Base-by-base conservation (phyloP, 2,113 vertebrate species). In the Ammodytes marinus region DNA sequence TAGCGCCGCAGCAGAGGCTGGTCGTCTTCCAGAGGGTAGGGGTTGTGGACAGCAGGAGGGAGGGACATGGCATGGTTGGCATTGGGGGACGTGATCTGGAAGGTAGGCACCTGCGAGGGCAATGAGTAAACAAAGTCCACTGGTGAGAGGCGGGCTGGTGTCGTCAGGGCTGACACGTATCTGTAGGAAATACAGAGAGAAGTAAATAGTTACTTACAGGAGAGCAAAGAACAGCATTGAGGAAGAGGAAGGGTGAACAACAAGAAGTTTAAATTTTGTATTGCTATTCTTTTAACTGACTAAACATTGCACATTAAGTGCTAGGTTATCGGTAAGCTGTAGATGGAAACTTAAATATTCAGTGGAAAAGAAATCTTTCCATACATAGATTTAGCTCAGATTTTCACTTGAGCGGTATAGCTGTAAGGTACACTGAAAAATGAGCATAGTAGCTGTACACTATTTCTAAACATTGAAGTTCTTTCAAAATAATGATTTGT, bases 121-220 rank as follows among this genome's bases (percentile, higher is more conserved):
- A 98, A 94, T 80, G 97, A 98, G 94, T 97, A 99, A 94, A 98
- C 97, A 96, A 98, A 97, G 93, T 99, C 98, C 75, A 98, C 97
- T 0, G 98, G 98, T 0, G 98, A 99, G 87, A 99, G 97, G 87
- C 95, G 97, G 64, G 98, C 97, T 86, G 98, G 98, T 64, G 98
- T 99, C 79, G 98, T 99, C 94, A 99, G 93, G 59, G 98, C 98
- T 1, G 98, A 99, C 95, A 99, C 97, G 0, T 99, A 99, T 94
- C 98, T 99, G 95, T 4, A 83, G 69, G 5, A 74, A 77, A 81
- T 45, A 82, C 47, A 88, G 39, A 80, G 61, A 15, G 35, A 52
- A 72, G 74, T n/a, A 67, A 61, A 69, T 17, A 61, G 49, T 80
- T 66, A 66, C 60, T 39, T 73, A 39, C 4, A 78, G 66, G 59